A percentile compares a stretch with the other conserved stretches of the same genome.
phyloP scores from a whole-genome alignment of 2,113 vertebrate genomes.

The Isurus oxyrinchus region DNA sequence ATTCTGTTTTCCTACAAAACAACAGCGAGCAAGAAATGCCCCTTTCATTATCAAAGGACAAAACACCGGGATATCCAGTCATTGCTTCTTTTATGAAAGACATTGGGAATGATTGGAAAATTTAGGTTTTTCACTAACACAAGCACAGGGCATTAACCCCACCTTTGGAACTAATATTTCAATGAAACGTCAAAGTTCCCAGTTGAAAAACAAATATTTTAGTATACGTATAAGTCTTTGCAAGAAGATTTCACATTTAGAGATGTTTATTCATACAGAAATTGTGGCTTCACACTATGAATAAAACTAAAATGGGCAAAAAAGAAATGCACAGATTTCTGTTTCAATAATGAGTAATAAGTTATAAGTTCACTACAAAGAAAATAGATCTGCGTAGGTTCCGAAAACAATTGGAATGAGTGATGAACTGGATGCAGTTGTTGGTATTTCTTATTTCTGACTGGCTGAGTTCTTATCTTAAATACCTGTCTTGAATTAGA shows the following conservation, averaged over 20 bases:
- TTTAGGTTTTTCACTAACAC: background rate
- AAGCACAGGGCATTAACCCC: background rate
- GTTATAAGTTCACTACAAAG: background rate
- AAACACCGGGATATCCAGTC: background rate
- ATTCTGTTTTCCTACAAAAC: background rate
- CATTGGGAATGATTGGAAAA: background rate
- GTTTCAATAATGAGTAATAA: background rate
- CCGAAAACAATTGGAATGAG: background rate
- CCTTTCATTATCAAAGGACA: background rate
- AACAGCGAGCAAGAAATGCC: background rate
- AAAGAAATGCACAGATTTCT: background rate
- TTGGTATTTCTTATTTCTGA: background rate
- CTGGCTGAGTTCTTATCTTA: background rate
- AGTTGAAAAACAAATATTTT: background rate
- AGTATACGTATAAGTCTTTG: background rate
- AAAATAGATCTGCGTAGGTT: background rate
- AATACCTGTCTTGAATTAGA: background rate
- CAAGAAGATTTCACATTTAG: background rate
- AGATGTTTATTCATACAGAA: background rate
- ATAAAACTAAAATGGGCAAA: background rate
- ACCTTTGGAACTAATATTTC: background rate
- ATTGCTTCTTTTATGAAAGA: background rate
- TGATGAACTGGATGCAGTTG: background rate
- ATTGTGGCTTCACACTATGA: background rate
- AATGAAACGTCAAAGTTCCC: background rate